Base-by-base conservation (phyloP, 2,888 invertebrate species). In the Pocota personata region DNA sequence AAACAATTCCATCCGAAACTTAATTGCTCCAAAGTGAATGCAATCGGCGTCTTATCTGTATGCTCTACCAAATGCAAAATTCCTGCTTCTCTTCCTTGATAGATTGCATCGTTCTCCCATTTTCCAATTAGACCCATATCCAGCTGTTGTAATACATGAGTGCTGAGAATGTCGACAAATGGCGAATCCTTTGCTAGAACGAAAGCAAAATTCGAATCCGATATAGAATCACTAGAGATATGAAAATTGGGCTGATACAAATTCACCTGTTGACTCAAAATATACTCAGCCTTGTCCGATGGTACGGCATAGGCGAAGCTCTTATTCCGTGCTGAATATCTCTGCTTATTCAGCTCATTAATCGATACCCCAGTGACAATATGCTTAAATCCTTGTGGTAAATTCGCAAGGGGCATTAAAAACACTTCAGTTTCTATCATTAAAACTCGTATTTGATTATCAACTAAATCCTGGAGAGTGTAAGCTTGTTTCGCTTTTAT, bases 1-100 rank as follows among this genome's bases (percentile, higher is more conserved):
- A 78, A 35, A 12, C 62, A 78, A 43, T 32, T 43, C 78, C 71
- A 62, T 12, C 71, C 62, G 35, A 78, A 60, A 1, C 16, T n/a
- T 10, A 78, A 35, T 21, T 78, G 60, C 0, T 24, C 7, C n/a
- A 43, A 12, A 0, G 32, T 43, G 7, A 78, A 14, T 0, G 71
- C 10, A 32, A 46, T 16, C n/a, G 40, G 12, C 0, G n/a, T 3
- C 7, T 32, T 14, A 5, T 4, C n/a, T 5, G 7, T 21, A 3
- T 21, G 21, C 10, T 55, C 8, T 5, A 35, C 8, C 14, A 37
- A 21, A 24, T 27, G 19, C 2, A 30, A 2, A 1, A 43, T 6
- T 1, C 64, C 64, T 0, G 46, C 43, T 2, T 19, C 16, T 12
- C 1, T 14, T 8, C 46, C 35, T 16, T 66, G 66, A 0, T 8